Conservation (phyloP, 2,113 vertebrate species). For the Otocyon megalotis region DNA sequence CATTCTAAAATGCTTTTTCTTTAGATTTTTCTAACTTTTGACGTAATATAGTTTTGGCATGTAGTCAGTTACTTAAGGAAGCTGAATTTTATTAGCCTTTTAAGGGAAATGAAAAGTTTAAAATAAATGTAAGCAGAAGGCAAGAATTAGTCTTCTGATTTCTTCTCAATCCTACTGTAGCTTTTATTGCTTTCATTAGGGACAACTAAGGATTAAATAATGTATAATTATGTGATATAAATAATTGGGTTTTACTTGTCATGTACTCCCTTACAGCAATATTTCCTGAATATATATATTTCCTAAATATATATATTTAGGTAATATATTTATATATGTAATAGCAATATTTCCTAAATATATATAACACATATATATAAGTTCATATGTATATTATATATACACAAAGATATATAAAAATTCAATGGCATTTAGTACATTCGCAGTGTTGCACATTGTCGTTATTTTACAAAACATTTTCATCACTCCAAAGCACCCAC, state of each 20-base stretch:
- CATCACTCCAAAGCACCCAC: background rate
- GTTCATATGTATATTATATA: background rate
- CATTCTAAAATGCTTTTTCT: background rate
- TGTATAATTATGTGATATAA: background rate
- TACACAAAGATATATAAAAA: background rate
- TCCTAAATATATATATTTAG: background rate
- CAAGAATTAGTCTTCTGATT: background rate
- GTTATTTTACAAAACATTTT: background rate
- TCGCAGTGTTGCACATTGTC: background rate
- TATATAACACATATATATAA: background rate
- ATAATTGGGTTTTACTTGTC: background rate
- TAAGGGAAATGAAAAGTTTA: background rate
- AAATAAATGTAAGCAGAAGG: background rate
- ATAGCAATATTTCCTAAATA: background rate
- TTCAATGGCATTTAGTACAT: background rate
- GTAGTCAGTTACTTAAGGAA: background rate
- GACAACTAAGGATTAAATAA: conserved; percentile 6
- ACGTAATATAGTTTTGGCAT: background rate
- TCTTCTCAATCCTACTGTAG: background rate
- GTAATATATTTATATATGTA: no score
- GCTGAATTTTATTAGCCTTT: background rate
- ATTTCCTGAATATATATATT: background rate
- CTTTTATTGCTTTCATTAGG: background rate
- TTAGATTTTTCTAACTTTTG: background rate
- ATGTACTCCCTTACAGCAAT: background rate